Evolutionary conservation across 2,888 invertebrate species (phyloP).

Genomic region (Nemapogon koenigi): DNA sequence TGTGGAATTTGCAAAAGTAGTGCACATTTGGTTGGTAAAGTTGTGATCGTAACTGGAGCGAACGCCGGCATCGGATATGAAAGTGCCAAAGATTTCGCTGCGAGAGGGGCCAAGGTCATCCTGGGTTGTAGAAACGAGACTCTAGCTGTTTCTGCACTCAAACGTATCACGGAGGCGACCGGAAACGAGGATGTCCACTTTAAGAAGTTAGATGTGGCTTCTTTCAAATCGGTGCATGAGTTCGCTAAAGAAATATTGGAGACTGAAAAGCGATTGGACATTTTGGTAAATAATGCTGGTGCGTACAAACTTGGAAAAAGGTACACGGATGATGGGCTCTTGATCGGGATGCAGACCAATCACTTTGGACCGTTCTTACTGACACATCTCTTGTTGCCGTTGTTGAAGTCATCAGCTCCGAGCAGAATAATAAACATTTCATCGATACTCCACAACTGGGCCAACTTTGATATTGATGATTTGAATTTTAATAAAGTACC

Average conservation of each 20-base stretch:
- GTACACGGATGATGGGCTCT: constrained; percentile 65
- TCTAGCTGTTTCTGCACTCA: constrained; percentile 63
- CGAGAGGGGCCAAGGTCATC: constrained; percentile 76
- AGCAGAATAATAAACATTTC: constrained; percentile 44
- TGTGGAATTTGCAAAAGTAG: constrained; percentile 31
- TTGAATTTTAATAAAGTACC: constrained; percentile 28
- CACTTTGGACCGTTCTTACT: constrained; percentile 72
- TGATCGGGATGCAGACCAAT: constrained; percentile 61
- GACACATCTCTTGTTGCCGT: constrained; percentile 64
- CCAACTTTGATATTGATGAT: constrained; percentile 30
- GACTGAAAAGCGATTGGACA: constrained; percentile 57
- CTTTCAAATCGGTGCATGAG: constrained; percentile 58
- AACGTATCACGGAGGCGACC: constrained; percentile 27
- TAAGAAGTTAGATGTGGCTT: constrained; percentile 53
- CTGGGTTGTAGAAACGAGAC: constrained; percentile 79
- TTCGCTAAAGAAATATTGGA: constrained; percentile 66
- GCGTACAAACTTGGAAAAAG: constrained; percentile 33
- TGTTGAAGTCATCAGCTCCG: constrained; percentile 37
- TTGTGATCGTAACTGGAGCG: constrained; percentile 83
- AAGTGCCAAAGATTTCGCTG: constrained; percentile 74
- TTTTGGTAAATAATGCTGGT: constrained; percentile 70
- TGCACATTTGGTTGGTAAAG: constrained; percentile 74
- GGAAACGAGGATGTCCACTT: constrained; percentile 36
- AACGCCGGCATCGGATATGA: constrained; percentile 83
- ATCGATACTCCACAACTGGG: constrained; percentile 28